phyloP scores from a whole-genome alignment of 2,113 vertebrate genomes.

The Xiphophorus maculatus region DNA sequence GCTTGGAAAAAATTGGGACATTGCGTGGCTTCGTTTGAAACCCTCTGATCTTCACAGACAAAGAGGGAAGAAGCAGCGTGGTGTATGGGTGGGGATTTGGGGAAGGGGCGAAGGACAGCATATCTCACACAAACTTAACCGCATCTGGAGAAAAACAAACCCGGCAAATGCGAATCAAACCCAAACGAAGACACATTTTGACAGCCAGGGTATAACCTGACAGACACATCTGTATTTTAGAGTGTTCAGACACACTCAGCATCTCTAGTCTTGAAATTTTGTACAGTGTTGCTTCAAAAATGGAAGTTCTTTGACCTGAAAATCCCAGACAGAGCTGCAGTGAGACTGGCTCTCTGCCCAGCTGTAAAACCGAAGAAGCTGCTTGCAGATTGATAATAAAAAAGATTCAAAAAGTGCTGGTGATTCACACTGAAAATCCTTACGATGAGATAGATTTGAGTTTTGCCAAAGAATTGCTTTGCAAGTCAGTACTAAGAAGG shows the following conservation, averaged over 20 bases:
- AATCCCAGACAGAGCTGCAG: slow-evolving; percentile 66
- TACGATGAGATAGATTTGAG: slow-evolving; percentile 67
- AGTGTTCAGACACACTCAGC: slow-evolving; percentile 50
- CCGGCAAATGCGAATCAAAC: slow-evolving; percentile 47
- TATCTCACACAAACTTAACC: slow-evolving; percentile 72
- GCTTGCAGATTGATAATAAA: slow-evolving; percentile 39
- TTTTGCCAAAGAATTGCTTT: slow-evolving; percentile 78
- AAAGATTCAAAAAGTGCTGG: slow-evolving; percentile 44
- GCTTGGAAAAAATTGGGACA: slow-evolving; percentile 83
- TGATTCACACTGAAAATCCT: slow-evolving; percentile 56
- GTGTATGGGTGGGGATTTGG: slow-evolving; percentile 76
- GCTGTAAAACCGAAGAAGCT: slow-evolving; percentile 54
- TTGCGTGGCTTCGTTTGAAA: slow-evolving; percentile 84
- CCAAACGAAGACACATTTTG: slow-evolving; percentile 21
- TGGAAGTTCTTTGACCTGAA: slow-evolving; percentile 66
- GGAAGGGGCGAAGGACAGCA: slow-evolving; percentile 74
- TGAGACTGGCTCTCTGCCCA: slow-evolving; percentile 40
- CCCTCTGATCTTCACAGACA: slow-evolving; percentile 79
- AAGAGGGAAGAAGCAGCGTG: slow-evolving; percentile 71
- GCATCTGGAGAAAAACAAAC: slow-evolving; percentile 44
- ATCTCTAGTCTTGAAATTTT: slow-evolving; percentile 72
- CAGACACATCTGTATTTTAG: slow-evolving; percentile 52
- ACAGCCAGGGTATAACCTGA: slow-evolving; percentile 51
- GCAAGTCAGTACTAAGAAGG: slow-evolving; percentile 73
- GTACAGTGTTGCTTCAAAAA: slow-evolving; percentile 75